Base-by-base conservation (phyloP, 2,888 invertebrate genomes). In the Melangyna quadrimaculata region DNA sequence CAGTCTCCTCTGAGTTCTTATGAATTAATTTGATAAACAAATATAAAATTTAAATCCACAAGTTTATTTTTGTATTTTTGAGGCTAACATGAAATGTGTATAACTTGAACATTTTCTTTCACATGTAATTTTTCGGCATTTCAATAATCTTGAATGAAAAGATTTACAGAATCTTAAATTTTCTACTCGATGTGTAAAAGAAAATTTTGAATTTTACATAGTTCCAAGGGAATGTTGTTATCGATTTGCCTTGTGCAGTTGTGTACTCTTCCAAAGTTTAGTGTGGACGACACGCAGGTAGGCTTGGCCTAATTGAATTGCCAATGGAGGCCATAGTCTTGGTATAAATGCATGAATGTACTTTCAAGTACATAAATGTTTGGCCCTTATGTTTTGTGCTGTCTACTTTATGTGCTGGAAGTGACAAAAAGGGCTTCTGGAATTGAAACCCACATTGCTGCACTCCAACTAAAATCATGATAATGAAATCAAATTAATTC, bases 141-240 rank as follows among this genome's bases (percentile, higher is more conserved):
- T 80, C 35, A 24, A 70, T 61, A 81, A 70, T 86, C 43, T 73
- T 86, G 77, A 86, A 86, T 86, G 80, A 86, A 86, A 86, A 81
- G 45, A 78, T 19, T 70, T 22, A 43, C 3, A n/a, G 37, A 61
- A 51, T 67, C 3, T 17, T 29, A 43, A 71, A 65, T 59, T 43
- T 12, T 19, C 37, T 5, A 53, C 27, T 27, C 0, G 10, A 24
- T 14, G 22, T 35, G 35, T 22, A 61, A 55, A 55, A 43, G 37
- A 63, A 78, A 69, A 72, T 53, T 45, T 14, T 45, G 6, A 32
- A 63, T 51, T 69, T 51, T 61, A 63, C 10, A 27, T 57, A 61
- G 53, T 35, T 72, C 27, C 48, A 57, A 10, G 45, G 17, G 22
- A 22, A 51, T n/a, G 14, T 55, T 53, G 7, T 8, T 14, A 0